These are phyloP conservation scores for Dermochelys coriacea DNA, from an alignment of 2,797 vertebrate genomes.

Conservation along the genomic window DNA sequence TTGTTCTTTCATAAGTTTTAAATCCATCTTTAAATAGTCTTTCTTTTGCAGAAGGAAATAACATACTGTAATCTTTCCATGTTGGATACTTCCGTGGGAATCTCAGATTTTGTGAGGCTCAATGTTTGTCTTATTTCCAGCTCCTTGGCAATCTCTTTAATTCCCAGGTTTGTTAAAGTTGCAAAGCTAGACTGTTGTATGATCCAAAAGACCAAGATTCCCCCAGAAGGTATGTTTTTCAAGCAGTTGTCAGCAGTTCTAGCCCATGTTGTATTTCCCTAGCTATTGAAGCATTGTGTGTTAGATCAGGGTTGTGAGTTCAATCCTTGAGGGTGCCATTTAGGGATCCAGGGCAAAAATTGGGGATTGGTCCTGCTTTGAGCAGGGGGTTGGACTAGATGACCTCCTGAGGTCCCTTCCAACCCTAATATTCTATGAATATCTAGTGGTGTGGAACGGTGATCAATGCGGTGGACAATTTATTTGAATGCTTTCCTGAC, in stretches of 20 bases:
- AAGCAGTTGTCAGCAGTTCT: background rate
- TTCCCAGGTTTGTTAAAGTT: background rate
- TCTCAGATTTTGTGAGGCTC: background rate
- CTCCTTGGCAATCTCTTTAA: background rate
- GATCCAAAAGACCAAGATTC: background rate
- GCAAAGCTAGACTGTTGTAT: accelerated
- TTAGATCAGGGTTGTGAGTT: no score
- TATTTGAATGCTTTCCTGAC: slow-evolving; percentile 29
- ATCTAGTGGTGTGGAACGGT: slow-evolving; percentile 55
- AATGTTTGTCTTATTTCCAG: background rate
- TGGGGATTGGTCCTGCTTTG: no score
- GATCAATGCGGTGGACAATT: slow-evolving; percentile 37
- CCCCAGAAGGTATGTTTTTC: background rate
- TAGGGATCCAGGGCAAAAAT: no score
- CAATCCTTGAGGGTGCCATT: no score
- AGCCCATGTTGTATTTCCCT: background rate
- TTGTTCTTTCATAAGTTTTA: background rate
- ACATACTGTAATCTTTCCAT: background rate
- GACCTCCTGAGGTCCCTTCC: no score
- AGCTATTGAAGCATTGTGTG: background rate
- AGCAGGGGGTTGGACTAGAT: no score
- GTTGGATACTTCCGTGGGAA: background rate
- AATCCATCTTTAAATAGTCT: background rate
- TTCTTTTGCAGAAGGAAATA: background rate
- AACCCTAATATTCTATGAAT: no score